phyloP scores from a whole-genome alignment of 2,888 invertebrate species.

The Toxonevra muliebris region DNA sequence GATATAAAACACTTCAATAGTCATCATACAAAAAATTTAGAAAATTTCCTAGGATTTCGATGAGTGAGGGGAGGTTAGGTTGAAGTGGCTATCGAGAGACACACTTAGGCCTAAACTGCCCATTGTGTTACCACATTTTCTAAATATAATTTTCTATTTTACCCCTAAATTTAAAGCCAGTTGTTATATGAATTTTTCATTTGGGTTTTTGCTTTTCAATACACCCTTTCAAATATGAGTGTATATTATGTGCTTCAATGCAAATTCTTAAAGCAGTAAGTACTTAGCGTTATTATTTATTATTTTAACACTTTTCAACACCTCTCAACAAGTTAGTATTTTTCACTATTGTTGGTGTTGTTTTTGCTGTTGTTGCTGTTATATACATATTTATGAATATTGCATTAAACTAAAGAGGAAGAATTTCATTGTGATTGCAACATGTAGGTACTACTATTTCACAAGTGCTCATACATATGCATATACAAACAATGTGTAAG shows the following conservation, averaged over 20 bases:
- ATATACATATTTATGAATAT: conserved; percentile 55
- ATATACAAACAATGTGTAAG: not conserved
- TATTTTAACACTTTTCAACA: conserved; percentile 60
- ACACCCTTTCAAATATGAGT: conserved; percentile 2
- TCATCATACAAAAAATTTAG: no score
- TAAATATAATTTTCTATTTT: no score
- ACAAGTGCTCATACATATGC: not conserved
- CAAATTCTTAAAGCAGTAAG: conserved; percentile 58
- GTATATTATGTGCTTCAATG: conserved; percentile 48
- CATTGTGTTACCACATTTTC: no score
- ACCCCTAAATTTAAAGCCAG: not conserved
- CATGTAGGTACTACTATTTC: conserved; percentile 11
- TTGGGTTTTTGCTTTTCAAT: conserved; percentile 36
- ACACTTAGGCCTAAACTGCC: no score
- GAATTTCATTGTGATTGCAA: conserved; percentile 51
- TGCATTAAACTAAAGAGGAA: conserved; percentile 51
- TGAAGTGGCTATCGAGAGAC: no score
- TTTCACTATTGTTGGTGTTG: conserved; percentile 19
- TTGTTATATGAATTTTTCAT: conserved; percentile 13
- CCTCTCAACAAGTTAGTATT: conserved; percentile 56
- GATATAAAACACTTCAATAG: no score
- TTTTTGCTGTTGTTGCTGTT: conserved; percentile 32
- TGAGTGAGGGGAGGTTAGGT: no score
- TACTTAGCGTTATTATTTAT: conserved; percentile 62
- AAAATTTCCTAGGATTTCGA: no score